Percentiles rank a stretch among this genome's conserved stretches.
Conservation (phyloP, 2,113 vertebrate genomes). For the Rhagologus leucostigma region DNA sequence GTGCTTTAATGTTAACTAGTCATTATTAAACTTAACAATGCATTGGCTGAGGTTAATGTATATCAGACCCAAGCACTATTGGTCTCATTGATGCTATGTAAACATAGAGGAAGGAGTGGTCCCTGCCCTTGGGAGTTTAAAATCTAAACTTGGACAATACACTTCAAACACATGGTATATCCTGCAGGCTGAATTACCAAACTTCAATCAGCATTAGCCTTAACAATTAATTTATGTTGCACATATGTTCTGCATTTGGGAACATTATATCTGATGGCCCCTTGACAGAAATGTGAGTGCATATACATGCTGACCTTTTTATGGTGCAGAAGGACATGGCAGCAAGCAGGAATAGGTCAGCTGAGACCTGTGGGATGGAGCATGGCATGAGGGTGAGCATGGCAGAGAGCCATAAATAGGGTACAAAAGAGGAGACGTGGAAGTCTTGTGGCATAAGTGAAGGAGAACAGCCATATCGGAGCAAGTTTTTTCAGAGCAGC, state of each 20-base stretch:
- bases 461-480: neutral
- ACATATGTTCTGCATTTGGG: conserved; percentile 5
- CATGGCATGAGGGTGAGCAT: neutral
- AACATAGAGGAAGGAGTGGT: conserved; percentile 65
- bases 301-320: neutral
- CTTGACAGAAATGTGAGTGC: neutral
- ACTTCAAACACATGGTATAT: conserved; percentile 54
- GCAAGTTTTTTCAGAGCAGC: neutral
- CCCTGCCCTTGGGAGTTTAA: conserved; percentile 37
- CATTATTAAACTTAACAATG: conserved; percentile 62
- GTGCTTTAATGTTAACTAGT: conserved; percentile 42
- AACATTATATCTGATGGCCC: neutral
- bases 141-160: conserved; percentile 45
- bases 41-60: conserved; percentile 50
- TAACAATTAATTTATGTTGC: conserved; percentile 49
- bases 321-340: neutral
- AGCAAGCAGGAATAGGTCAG: neutral
- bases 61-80: conserved; percentile 33
- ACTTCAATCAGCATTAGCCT: conserved; percentile 34
- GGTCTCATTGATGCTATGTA: conserved; percentile 54
- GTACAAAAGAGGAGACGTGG: neutral
- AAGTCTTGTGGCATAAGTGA: neutral
- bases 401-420: neutral
- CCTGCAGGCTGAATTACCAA: conserved; percentile 40
- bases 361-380: neutral